phyloP scores from a whole-genome alignment of 2,113 vertebrate species.

The Pyxicephalus adspersus region DNA sequence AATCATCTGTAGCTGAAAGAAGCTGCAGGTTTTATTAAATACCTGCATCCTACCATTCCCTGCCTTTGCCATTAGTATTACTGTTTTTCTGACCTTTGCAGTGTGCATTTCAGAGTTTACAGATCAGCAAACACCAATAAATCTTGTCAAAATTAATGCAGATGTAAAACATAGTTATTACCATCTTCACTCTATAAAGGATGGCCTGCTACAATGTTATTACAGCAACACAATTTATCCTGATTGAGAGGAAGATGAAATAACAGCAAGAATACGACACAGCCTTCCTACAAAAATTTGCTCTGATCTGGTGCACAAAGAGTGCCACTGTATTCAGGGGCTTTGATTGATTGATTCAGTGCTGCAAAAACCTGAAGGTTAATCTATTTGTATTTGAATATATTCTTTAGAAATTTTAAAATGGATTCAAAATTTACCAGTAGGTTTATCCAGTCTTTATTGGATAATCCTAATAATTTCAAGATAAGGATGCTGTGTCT shows the following conservation, averaged over 20 bases:
- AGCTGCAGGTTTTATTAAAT: not conserved
- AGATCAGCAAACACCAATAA: constrained; percentile 63
- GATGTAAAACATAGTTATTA: constrained; percentile 65
- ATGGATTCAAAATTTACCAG: too few relatives aligned
- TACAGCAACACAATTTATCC: constrained; percentile 60
- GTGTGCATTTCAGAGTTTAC: constrained; percentile 64
- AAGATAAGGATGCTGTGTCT: too few relatives aligned
- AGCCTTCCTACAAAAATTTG: constrained; percentile 39
- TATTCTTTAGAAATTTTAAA: constrained; percentile 40
- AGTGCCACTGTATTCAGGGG: not conserved
- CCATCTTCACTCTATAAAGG: constrained; percentile 57
- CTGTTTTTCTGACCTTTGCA: constrained; percentile 62
- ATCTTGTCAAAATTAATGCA: constrained; percentile 68
- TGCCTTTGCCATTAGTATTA: constrained; percentile 57
- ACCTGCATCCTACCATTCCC: not conserved
- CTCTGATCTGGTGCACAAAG: constrained; percentile 44
- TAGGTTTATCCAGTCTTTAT: too few relatives aligned
- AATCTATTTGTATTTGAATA: constrained; percentile 63
- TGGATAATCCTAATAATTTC: too few relatives aligned
- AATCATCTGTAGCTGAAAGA: not conserved
- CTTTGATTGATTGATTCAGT: constrained; percentile 57
- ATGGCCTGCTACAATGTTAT: constrained; percentile 59
- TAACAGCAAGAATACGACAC: constrained; percentile 42
- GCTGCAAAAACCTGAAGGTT: constrained; percentile 56
- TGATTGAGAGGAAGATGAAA: constrained; percentile 59